A percentile compares a stretch with the other conserved stretches of the same genome.
Conservation (phyloP, 2,797 vertebrate genomes). For the Oreochromis mossambicus region DNA sequence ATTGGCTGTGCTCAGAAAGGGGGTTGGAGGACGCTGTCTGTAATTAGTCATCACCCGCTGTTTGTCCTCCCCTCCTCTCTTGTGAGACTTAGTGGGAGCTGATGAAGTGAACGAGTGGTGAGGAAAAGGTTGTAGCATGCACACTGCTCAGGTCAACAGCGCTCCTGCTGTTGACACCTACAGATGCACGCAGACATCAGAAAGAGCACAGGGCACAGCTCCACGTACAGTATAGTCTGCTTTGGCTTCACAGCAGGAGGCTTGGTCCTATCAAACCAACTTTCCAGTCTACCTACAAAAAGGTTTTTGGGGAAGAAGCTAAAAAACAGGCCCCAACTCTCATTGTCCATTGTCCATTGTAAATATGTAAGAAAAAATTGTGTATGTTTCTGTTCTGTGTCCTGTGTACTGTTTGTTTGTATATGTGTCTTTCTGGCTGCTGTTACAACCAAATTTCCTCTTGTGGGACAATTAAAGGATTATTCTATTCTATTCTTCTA, state of each 20-base stretch:
- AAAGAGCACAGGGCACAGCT: not conserved
- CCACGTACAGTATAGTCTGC: not conserved
- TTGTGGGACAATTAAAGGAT: too few relatives aligned
- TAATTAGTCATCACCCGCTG: slow-evolving; percentile 43
- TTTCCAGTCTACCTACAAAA: slow-evolving; percentile 12
- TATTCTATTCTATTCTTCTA: too few relatives aligned
- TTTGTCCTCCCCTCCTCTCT: not conserved
- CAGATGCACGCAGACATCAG: not conserved
- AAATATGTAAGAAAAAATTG: too few relatives aligned
- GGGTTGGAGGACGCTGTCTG: slow-evolving; percentile 10
- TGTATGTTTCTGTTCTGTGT: too few relatives aligned
- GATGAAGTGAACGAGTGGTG: slow-evolving; percentile 17
- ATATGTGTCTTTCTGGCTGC: too few relatives aligned
- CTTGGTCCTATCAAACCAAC: slow-evolving; percentile 3
- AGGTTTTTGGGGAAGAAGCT: not conserved
- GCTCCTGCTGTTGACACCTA: not conserved
- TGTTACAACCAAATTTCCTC: too few relatives aligned
- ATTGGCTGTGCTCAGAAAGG: slow-evolving; percentile 5
- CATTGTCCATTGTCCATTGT: not conserved
- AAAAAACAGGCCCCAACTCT: not conserved
- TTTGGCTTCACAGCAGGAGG: not conserved
- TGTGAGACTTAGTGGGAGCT: slow-evolving; percentile 2
- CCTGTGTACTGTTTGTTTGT: too few relatives aligned
- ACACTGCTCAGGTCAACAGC: not conserved
- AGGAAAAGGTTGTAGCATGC: slow-evolving; percentile 15